Base-by-base conservation (phyloP, 2,113 vertebrate genomes). In the Ageneiosus marmoratus region DNA sequence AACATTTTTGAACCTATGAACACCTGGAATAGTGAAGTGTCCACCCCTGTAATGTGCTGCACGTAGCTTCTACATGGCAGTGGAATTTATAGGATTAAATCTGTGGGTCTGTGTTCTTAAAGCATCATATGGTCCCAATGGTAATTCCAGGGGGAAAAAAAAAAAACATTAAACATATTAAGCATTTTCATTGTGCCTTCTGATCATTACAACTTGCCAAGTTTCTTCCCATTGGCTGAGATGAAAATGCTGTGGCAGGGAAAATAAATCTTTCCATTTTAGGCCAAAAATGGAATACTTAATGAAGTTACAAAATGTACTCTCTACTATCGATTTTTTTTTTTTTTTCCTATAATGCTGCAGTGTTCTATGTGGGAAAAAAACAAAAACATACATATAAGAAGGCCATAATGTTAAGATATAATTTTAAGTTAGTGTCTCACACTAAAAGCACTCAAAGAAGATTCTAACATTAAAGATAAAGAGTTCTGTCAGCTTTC, bases 201-300 rank as follows among this genome's bases (percentile, higher is more conserved):
- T 50, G 77, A 63, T 79, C 24, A 10, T 63, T 79, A 27, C 34
- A 79, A 63, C 77, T 34, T 37, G 46, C 46, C 12, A 27, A 53
- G 15, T 51, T 22, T 79, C 11, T 13, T 79, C 51, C 18, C 50
- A 16, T 11, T 62, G 56, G 80, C 55, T 12, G 51, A 0, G 11
- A 78, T 53, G 15, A 58, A 41, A 78, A 44, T 20, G 29, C 81
- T 77, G 72, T 50, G 60, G 56, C 56, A 77, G 63, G 50, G 50
- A 69, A 83, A 77, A 83, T 77, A 77, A 77, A 83, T 77, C 62
- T 46, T 18, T 77, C 22, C 13, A 63, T 37, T 77, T 67, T 24
- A 32, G 20, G 53, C 51, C 69, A 78, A 60, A 46, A 83, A 50
- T 63, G 8, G 41, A 4, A 32, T 48, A n/a, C 50, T 60, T 75